phyloP scores from a whole-genome alignment of 1,140 invertebrate genomes.

The Holotrichia oblita region DNA sequence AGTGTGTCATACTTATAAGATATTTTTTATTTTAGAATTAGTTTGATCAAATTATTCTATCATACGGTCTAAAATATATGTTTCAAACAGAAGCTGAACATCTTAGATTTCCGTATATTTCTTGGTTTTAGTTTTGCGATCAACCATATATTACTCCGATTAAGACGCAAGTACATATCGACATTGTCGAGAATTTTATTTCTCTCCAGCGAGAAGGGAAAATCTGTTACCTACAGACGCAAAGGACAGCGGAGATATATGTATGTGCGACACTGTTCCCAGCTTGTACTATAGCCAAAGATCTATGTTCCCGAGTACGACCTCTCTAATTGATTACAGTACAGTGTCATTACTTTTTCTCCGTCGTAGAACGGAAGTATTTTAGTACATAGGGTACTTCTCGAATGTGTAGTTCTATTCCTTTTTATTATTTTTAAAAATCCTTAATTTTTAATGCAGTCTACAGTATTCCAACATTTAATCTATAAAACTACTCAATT shows the following conservation, averaged over 20 bases:
- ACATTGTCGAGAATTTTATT: constrained; percentile 13
- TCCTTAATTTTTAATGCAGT: too few relatives aligned
- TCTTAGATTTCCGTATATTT: neutral
- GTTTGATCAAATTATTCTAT: neutral
- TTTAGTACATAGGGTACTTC: too few relatives aligned
- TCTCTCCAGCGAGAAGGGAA: neutral
- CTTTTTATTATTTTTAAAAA: too few relatives aligned
- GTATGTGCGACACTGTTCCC: neutral
- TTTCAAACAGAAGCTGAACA: neutral
- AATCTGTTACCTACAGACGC: neutral
- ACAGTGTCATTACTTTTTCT: constrained; percentile 42
- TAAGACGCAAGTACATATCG: constrained; percentile 11
- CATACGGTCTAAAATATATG: neutral
- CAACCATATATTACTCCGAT: neutral
- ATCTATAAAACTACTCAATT: too few relatives aligned
- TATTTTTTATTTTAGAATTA: too few relatives aligned
- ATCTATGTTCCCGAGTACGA: neutral
- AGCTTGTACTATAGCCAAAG: neutral
- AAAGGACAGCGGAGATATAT: neutral
- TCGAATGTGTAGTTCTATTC: too few relatives aligned
- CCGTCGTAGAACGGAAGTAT: neutral
- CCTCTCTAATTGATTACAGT: constrained; percentile 40
- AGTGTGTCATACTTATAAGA: too few relatives aligned
- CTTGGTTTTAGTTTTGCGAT: neutral
- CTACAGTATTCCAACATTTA: too few relatives aligned